phyloP scores from a whole-genome alignment of 2,113 vertebrate genomes.

The Etia nguti region DNA sequence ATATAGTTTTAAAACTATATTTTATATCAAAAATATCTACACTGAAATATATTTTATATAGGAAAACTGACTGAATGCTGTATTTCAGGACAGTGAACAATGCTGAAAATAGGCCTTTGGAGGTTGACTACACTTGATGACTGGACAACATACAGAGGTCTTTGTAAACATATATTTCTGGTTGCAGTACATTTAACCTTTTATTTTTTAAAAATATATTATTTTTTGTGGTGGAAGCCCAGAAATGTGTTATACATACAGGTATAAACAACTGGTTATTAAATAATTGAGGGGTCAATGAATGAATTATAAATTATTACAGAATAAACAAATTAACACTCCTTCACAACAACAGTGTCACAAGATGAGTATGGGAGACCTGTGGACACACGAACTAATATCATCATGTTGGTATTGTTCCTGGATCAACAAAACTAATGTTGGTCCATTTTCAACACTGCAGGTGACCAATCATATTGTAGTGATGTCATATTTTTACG shows the following conservation, averaged over 20 bases:
- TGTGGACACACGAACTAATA: not conserved
- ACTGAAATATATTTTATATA: not conserved
- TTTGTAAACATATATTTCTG: not conserved
- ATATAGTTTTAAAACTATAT: not conserved
- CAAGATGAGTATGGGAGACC: not conserved
- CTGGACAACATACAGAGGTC: not conserved
- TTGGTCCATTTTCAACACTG: not conserved
- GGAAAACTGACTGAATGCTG: not conserved
- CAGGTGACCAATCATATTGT: not conserved
- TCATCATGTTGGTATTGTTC: not conserved
- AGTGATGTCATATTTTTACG: not conserved
- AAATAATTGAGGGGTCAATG: not conserved
- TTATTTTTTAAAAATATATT: not conserved
- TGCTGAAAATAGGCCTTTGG: not conserved
- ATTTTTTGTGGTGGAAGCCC: not conserved
- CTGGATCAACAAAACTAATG: not conserved
- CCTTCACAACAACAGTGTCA: not conserved
- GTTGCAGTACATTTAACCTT: not conserved
- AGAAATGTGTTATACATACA: accelerated
- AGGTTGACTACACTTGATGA: accelerated
- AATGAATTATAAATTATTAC: not conserved
- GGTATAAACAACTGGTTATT: not conserved
- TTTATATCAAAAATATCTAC: accelerated
- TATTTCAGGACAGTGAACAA: not conserved
- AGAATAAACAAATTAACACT: not conserved